Percentiles rank a stretch among this genome's conserved stretches.
phyloP scores from a whole-genome alignment of 1,140 invertebrate genomes.

The Drosophila sechellia region DNA sequence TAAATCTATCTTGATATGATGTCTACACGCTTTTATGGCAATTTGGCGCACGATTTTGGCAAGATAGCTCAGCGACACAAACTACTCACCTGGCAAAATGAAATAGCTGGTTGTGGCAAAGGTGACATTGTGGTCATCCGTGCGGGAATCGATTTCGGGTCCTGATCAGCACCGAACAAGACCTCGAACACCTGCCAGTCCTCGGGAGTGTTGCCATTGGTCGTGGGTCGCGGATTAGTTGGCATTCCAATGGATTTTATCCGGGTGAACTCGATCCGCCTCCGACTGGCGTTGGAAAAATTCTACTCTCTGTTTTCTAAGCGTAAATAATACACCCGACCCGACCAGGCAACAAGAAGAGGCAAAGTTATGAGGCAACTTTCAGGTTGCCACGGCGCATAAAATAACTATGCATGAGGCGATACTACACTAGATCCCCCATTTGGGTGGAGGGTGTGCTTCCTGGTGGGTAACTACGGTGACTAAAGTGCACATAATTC shows the following conservation, averaged over 20 bases:
- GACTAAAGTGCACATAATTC: slow-evolving; percentile 51
- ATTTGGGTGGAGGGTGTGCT: neutral
- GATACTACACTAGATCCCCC: neutral
- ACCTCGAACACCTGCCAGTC: slow-evolving; percentile 89
- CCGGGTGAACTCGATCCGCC: slow-evolving; percentile 14
- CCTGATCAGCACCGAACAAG: slow-evolving; percentile 78
- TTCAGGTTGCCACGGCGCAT: slow-evolving; percentile 66
- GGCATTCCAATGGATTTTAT: slow-evolving; percentile 50
- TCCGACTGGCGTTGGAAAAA: slow-evolving; percentile 19
- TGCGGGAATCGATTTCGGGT: neutral
- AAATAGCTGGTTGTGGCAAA: neutral
- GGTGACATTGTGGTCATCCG: slow-evolving; percentile 23
- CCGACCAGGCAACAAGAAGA: slow-evolving; percentile 39
- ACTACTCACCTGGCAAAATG: slow-evolving; percentile 39
- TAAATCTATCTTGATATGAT: slow-evolving; percentile 49
- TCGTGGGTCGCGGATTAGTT: slow-evolving; percentile 51
- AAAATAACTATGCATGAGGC: slow-evolving; percentile 66
- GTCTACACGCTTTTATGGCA: slow-evolving; percentile 45
- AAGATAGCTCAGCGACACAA: slow-evolving; percentile 34
- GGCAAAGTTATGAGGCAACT: slow-evolving; percentile 40
- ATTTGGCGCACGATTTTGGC: slow-evolving; percentile 66
- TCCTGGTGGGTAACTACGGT: slow-evolving; percentile 55
- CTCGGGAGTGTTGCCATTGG: slow-evolving; percentile 86
- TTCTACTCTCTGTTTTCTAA: slow-evolving; percentile 60
- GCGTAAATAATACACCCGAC: slow-evolving; percentile 45